Percentiles rank a stretch among this genome's conserved stretches.
phyloP scores from a whole-genome alignment of 2,113 vertebrate genomes.

The Zosterops borbonicus region DNA sequence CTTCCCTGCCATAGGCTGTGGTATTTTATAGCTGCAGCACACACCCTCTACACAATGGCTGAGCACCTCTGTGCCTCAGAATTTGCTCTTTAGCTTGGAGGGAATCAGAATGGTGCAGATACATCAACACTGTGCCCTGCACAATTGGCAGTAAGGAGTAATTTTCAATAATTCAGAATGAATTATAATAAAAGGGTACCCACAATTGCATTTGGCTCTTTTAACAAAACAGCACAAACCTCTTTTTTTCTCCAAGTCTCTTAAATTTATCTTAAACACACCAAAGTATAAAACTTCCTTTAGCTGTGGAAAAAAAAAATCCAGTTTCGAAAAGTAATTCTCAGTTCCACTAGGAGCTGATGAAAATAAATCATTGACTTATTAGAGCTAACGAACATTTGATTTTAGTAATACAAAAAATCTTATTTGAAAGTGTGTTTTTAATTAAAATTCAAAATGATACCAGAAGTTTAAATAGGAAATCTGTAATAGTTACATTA shows the following conservation, averaged over 20 bases:
- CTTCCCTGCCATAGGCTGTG: background rate
- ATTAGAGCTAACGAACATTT: background rate
- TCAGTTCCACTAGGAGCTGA: background rate
- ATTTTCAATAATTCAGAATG: background rate
- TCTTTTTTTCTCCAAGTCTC: background rate
- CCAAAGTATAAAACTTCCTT: background rate
- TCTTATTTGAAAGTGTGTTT: background rate
- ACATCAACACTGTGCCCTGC: background rate
- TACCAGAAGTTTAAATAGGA: background rate
- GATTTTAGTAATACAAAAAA: background rate
- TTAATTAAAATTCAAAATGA: background rate
- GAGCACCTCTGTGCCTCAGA: accelerated
- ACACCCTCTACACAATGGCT: background rate
- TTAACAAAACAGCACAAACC: background rate
- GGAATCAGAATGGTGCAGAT: background rate
- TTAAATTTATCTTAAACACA: background rate
- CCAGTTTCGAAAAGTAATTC: background rate
- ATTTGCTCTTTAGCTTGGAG: background rate
- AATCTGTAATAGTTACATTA: background rate
- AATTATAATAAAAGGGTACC: background rate
- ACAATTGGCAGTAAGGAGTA: background rate
- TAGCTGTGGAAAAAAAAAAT: background rate
- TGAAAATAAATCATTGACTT: background rate
- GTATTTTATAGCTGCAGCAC: background rate
- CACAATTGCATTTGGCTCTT: background rate